These are phyloP conservation scores for Lamellibrachia satsuma DNA, from an alignment of 2,888 invertebrate genomes.

Conservation along the genomic window DNA sequence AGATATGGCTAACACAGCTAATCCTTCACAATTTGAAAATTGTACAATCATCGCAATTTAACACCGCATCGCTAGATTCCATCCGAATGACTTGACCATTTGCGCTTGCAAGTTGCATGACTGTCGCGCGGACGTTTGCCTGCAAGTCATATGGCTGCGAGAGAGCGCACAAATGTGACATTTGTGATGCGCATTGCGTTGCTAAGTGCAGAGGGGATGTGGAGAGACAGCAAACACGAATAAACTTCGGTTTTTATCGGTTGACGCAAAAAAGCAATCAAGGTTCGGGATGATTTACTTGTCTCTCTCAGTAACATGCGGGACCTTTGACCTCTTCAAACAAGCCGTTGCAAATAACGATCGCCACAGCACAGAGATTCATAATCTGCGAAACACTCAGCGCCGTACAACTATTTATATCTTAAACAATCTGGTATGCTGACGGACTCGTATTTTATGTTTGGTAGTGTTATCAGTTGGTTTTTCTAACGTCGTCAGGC, in stretches of 20 bases:
- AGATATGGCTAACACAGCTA: too few relatives aligned
- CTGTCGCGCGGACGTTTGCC: too few relatives aligned
- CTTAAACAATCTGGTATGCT: neutral
- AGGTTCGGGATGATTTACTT: neutral
- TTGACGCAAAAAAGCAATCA: neutral
- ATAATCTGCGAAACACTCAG: neutral
- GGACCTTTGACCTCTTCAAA: neutral
- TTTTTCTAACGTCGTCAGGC: neutral
- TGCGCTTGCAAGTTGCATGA: too few relatives aligned
- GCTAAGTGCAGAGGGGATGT: neutral
- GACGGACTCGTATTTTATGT: neutral
- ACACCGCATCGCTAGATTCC: too few relatives aligned
- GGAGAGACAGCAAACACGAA: neutral
- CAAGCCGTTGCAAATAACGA: neutral
- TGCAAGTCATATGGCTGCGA: neutral
- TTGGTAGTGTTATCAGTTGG: neutral
- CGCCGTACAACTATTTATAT: neutral
- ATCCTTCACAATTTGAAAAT: neutral
- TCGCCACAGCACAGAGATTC: neutral
- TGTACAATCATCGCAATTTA: neutral
- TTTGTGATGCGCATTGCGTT: neutral
- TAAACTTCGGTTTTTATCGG: neutral
- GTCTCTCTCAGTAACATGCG: neutral
- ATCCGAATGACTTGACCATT: too few relatives aligned
- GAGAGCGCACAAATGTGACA: neutral